Evolutionary conservation across 2,888 invertebrate genomes (phyloP).

Genomic region (Pimpla rufipes): DNA sequence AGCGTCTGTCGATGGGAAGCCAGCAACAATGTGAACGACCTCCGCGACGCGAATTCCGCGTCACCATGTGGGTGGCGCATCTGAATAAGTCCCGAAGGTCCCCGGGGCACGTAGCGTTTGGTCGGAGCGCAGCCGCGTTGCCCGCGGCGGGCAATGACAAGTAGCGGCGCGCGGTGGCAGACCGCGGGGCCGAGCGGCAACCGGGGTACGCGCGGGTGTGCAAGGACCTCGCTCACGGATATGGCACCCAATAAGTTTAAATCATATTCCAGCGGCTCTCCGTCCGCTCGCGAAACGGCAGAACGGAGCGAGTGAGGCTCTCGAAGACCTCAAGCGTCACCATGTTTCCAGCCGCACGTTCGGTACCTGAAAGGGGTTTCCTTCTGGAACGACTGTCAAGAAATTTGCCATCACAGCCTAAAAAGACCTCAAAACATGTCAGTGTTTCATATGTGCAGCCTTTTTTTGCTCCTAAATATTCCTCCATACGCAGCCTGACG

Average conservation of each 20-base stretch:
- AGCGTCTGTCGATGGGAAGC: conserved; percentile 39
- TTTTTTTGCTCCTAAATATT: not conserved
- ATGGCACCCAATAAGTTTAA: conserved; percentile 82
- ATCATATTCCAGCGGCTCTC: conserved; percentile 75
- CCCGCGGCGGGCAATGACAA: conserved; percentile 54
- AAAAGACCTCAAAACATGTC: not conserved
- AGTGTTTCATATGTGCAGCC: not conserved
- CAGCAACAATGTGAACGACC: conserved; percentile 62
- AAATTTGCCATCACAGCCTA: not conserved
- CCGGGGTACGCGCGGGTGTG: conserved; percentile 68
- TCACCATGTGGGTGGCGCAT: conserved; percentile 67
- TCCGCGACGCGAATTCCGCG: conserved; percentile 43
- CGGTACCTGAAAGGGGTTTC: not conserved
- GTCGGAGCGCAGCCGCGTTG: conserved; percentile 41
- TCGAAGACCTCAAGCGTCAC: conserved; percentile 9
- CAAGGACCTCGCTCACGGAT: conserved; percentile 53
- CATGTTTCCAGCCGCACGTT: conserved; percentile 30
- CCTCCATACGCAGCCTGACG: not conserved
- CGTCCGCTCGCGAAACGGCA: conserved; percentile 5
- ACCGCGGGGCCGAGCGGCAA: conserved; percentile 56
- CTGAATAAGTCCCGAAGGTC: conserved; percentile 57
- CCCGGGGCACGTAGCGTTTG: conserved; percentile 48
- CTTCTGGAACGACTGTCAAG: conserved; percentile 5
- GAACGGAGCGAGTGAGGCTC: conserved; percentile 1
- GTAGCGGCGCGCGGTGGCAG: conserved; percentile 56